Percentiles rank a stretch among this genome's conserved stretches.
These are phyloP conservation scores for Hirtodrosophila histrioides DNA, from an alignment of 2,888 invertebrate species.

Conservation along the genomic window DNA sequence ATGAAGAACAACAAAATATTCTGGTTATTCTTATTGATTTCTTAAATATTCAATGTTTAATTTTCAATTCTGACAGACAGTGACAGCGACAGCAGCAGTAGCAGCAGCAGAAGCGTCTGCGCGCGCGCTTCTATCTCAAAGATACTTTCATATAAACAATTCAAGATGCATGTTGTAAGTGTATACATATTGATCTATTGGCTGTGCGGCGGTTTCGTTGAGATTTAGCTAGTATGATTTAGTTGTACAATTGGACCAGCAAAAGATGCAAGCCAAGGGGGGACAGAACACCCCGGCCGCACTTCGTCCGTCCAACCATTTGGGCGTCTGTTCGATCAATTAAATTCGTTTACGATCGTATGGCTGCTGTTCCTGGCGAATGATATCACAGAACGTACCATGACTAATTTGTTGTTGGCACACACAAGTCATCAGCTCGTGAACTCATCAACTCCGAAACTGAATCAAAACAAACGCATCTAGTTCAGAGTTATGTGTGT, in stretches of 20 bases:
- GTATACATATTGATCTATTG: constrained; percentile 47
- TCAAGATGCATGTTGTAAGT: constrained; percentile 33
- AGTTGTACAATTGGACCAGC: constrained; percentile 60
- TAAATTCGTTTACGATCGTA: constrained; percentile 51
- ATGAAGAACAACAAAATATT: constrained; percentile 6
- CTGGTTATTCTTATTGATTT: constrained; percentile 44
- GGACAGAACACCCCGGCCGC: constrained; percentile 2
- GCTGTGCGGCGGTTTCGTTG: constrained; percentile 59
- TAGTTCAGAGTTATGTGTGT: constrained; percentile 28
- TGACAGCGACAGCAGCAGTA: constrained; percentile 15
- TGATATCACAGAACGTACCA: constrained; percentile 46
- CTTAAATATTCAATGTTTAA: constrained; percentile 34
- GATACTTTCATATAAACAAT: constrained; percentile 40
- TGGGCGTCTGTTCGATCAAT: constrained; percentile 47
- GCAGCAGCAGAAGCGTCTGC: constrained; percentile 4
- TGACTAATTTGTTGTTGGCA: constrained; percentile 54
- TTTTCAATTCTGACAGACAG: constrained; percentile 29
- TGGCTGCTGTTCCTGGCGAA: constrained; percentile 19
- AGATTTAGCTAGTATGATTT: constrained; percentile 70
- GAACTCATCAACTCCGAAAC: constrained; percentile 41
- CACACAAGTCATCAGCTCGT: constrained; percentile 31
- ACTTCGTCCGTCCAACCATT: neutral
- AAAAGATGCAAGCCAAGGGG: constrained; percentile 5
- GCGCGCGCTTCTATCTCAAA: constrained; percentile 9
- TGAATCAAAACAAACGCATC: constrained; percentile 33